phyloP scores from a whole-genome alignment of 2,113 vertebrate species.

The Podarcis muralis region DNA sequence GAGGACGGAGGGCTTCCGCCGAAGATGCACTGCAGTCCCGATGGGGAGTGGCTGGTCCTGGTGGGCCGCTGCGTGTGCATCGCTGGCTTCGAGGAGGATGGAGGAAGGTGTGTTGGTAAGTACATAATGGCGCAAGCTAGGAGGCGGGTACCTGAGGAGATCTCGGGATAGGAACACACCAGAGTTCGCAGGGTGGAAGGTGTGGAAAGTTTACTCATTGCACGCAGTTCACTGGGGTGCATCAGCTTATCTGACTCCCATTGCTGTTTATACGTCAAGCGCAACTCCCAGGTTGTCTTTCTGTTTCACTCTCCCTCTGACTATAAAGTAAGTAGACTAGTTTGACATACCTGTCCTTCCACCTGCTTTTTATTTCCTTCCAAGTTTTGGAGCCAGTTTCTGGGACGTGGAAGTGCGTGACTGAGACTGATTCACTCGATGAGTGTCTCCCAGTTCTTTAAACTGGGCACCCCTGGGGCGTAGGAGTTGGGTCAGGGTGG shows the following conservation, averaged over 20 bases:
- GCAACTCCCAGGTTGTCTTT: background rate
- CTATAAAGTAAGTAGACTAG: constrained; percentile 42
- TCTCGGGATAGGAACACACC: constrained; percentile 35
- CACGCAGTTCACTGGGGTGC: background rate
- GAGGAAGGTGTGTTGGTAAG: constrained; percentile 69
- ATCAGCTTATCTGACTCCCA: background rate
- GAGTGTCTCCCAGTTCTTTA: constrained; percentile 44
- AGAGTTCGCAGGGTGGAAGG: constrained; percentile 9
- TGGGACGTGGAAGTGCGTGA: constrained; percentile 46
- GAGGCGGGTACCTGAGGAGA: constrained; percentile 47
- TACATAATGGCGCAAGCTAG: constrained; percentile 42
- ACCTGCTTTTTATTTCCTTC: constrained; percentile 54
- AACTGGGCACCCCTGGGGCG: constrained; percentile 22
- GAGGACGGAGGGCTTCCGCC: constrained; percentile 63
- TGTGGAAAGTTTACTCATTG: constrained; percentile 11
- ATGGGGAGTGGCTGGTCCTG: constrained; percentile 78
- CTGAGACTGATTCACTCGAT: constrained; percentile 61
- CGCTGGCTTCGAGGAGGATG: constrained; percentile 74
- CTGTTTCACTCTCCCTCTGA: constrained; percentile 10
- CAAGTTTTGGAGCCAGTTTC: constrained; percentile 54
- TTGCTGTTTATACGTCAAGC: background rate
- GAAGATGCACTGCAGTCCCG: constrained; percentile 77
- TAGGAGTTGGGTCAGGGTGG: background rate
- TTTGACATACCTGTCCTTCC: constrained; percentile 41
- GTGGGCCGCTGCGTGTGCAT: constrained; percentile 75